Percentiles rank a stretch among this genome's conserved stretches.
These are phyloP conservation scores for Pantala flavescens DNA, from an alignment of 1,140 invertebrate genomes.

Conservation along the genomic window DNA sequence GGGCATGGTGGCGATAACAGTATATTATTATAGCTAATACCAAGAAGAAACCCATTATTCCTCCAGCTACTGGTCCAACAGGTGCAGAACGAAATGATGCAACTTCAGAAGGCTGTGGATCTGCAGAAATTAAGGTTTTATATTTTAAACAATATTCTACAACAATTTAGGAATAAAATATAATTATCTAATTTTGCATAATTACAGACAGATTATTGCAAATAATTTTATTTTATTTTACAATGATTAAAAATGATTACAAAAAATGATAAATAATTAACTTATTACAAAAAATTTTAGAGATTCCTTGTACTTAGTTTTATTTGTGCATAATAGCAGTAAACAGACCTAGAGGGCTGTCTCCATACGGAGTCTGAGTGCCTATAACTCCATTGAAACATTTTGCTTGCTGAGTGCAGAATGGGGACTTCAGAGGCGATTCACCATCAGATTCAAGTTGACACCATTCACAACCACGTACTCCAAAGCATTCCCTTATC, in stretches of 20 bases:
- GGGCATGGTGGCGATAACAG: slow-evolving; percentile 46
- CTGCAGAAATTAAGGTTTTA: slow-evolving; percentile 27
- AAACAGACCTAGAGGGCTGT: slow-evolving; percentile 46
- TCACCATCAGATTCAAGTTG: slow-evolving; percentile 63
- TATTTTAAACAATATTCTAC: not conserved
- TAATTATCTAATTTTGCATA: no score
- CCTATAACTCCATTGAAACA: slow-evolving; percentile 82
- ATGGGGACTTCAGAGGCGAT: slow-evolving; percentile 52
- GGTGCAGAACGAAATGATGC: slow-evolving; percentile 42
- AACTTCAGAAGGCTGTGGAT: slow-evolving; percentile 36
- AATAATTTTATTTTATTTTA: no score
- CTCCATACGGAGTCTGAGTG: slow-evolving; percentile 68
- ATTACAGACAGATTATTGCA: no score
- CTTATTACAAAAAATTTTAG: no score
- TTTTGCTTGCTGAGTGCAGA: slow-evolving; percentile 63
- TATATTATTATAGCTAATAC: slow-evolving; percentile 49
- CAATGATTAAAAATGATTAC: no score
- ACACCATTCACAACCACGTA: slow-evolving; percentile 88
- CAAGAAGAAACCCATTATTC: slow-evolving; percentile 48
- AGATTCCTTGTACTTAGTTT: no score
- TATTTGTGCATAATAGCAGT: slow-evolving; percentile 12
- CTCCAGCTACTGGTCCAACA: slow-evolving; percentile 51
- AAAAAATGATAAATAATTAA: no score
- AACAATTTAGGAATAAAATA: no score
- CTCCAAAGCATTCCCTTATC: slow-evolving; percentile 60